Evolutionary conservation across 2,888 invertebrate genomes (phyloP).

Genomic region (Nomada ferruginata): DNA sequence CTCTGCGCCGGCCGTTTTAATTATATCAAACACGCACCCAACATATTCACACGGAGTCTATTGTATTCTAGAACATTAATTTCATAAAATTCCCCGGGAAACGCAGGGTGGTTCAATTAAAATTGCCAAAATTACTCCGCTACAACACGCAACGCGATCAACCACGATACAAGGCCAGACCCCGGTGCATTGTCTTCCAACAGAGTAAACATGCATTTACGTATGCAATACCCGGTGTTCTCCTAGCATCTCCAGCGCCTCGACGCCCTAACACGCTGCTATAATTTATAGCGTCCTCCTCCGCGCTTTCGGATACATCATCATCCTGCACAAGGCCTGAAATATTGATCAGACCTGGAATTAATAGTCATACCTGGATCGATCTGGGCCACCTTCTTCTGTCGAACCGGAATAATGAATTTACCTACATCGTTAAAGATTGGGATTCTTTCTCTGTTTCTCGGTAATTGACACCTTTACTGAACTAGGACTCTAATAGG

Average conservation of each 20-base stretch:
- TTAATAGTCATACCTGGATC: constrained; percentile 16
- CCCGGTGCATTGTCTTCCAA: constrained; percentile 45
- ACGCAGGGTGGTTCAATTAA: background rate
- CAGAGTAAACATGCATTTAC: constrained; percentile 69
- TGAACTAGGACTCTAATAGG: too few species aligned
- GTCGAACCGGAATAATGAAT: background rate
- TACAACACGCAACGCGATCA: constrained; percentile 15
- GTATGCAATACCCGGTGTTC: constrained; percentile 68
- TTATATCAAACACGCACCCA: too few species aligned
- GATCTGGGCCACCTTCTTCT: background rate
- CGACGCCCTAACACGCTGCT: constrained; percentile 45
- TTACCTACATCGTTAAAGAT: background rate
- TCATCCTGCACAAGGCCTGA: background rate
- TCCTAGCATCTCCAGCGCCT: constrained; percentile 25
- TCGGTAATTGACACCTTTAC: too few species aligned
- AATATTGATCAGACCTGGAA: constrained; percentile 36
- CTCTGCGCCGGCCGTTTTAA: too few species aligned
- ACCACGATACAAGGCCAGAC: constrained; percentile 38
- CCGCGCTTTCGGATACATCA: constrained; percentile 47
- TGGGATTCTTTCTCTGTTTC: background rate
- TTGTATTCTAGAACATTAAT: background rate
- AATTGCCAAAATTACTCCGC: constrained; percentile 30
- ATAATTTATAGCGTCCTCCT: constrained; percentile 54
- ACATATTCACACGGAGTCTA: too few species aligned
- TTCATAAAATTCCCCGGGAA: background rate